Percentiles rank a stretch among this genome's conserved stretches.
Evolutionary conservation across 2,113 vertebrate genomes (phyloP).

Genomic region (Chunga burmeisteri): DNA sequence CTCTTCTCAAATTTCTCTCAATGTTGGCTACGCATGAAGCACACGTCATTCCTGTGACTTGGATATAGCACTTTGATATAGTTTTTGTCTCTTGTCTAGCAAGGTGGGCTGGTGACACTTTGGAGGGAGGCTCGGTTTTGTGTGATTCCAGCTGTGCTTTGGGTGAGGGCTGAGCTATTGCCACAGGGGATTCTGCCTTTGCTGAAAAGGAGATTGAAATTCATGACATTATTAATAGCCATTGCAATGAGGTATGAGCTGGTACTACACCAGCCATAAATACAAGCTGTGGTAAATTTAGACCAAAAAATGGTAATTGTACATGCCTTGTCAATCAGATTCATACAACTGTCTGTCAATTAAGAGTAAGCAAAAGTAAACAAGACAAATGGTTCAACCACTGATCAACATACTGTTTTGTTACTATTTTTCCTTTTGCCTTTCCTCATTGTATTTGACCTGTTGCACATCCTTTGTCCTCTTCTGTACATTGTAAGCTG

Average conservation of each 20-base stretch:
- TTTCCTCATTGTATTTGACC: not conserved
- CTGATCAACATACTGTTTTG: not conserved
- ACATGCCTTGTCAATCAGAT: not conserved
- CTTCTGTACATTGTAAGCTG: not conserved
- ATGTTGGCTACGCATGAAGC: constrained; percentile 98
- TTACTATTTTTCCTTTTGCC: not conserved
- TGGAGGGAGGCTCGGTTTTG: not conserved
- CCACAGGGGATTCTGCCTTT: constrained; percentile 21
- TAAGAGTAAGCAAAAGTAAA: not conserved
- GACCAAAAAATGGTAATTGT: not conserved
- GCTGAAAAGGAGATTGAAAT: not conserved
- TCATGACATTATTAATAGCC: not conserved
- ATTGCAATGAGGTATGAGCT: not conserved
- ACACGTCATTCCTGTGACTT: constrained; percentile 96
- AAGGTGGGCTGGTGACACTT: not conserved
- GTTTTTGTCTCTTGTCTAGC: constrained; percentile 55
- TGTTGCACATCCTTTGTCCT: not conserved
- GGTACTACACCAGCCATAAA: not conserved
- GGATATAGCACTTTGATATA: constrained; percentile 89
- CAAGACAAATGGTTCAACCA: not conserved
- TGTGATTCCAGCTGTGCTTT: constrained; percentile 44
- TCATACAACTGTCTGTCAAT: not conserved
- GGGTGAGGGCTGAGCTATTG: constrained; percentile 12
- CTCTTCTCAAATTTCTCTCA: constrained; percentile 91
- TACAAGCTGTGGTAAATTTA: not conserved